Evolutionary conservation across 2,113 vertebrate genomes (phyloP).

Genomic region (Mus spicilegus): DNA sequence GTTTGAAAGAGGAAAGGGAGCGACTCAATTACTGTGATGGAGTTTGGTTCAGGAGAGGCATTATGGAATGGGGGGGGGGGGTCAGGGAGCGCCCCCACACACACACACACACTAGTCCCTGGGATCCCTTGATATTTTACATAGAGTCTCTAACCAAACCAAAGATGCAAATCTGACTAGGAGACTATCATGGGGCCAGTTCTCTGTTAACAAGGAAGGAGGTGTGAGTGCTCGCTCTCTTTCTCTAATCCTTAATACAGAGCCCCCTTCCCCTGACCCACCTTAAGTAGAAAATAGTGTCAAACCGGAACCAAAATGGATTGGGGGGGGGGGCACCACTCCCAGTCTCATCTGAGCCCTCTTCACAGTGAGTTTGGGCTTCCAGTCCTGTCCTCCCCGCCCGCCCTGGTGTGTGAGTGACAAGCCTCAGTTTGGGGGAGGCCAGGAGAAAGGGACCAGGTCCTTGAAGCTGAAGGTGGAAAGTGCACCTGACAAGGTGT

Average conservation of each 20-base stretch:
- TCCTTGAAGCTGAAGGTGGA: not conserved
- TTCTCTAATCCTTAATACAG: not conserved
- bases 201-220: rapidly evolving
- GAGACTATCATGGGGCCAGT: not conserved
- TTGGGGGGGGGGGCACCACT: too few species aligned
- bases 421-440: not conserved
- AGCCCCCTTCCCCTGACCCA: not conserved
- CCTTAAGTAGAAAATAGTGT: not conserved
- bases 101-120: not conserved
- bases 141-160: rapidly evolving
- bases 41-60: not conserved
- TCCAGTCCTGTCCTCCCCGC: rapidly evolving
- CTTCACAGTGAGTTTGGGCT: not conserved
- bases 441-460: not conserved
- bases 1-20: not conserved
- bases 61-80: rapidly evolving
- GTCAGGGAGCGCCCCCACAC: not conserved
- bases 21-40: not conserved
- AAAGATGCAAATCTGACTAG: not conserved
- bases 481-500: not conserved
- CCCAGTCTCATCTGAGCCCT: not conserved
- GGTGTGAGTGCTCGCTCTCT: not conserved
- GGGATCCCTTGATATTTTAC: too few species aligned
- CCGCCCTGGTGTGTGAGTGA: not conserved
- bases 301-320: too few species aligned